Conservation (phyloP, 1,140 invertebrate species). For the Neomicropteryx cornuta region DNA sequence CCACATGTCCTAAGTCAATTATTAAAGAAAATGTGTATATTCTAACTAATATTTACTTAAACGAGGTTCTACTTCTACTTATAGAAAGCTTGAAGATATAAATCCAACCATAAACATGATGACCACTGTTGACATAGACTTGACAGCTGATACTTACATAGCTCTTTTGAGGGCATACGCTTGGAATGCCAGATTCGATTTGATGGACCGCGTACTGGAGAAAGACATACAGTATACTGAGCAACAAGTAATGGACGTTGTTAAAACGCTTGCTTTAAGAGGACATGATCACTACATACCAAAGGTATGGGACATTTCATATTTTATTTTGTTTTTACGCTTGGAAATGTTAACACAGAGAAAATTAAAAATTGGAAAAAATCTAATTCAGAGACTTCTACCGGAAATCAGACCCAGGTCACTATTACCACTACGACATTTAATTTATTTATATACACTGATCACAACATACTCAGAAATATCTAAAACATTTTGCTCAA, state of each 20-base stretch:
- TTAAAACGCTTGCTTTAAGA: conserved; percentile 27
- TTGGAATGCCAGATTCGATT: conserved; percentile 35
- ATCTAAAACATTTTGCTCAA: too few species aligned
- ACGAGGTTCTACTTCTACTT: conserved; percentile 4
- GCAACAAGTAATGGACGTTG: conserved; percentile 37
- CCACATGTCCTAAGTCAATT: too few species aligned
- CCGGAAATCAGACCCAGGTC: too few species aligned
- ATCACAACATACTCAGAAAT: too few species aligned
- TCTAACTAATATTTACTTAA: neutral
- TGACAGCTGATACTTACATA: conserved; percentile 34
- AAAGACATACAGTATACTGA: conserved; percentile 26
- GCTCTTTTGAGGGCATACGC: conserved; percentile 34
- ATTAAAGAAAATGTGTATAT: neutral
- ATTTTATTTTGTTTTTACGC: neutral
- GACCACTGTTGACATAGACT: conserved; percentile 34
- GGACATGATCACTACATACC: conserved; percentile 20
- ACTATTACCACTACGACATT: too few species aligned
- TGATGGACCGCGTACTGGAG: conserved; percentile 25
- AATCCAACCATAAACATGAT: conserved; percentile 38
- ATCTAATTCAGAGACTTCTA: too few species aligned
- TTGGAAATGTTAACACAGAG: too few species aligned
- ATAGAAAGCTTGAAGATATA: conserved; percentile 28
- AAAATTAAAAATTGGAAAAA: too few species aligned
- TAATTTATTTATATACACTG: too few species aligned
- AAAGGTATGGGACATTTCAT: conserved; percentile 20